Conservation (phyloP, 2,113 vertebrate species). For the Menidia beryllina region DNA sequence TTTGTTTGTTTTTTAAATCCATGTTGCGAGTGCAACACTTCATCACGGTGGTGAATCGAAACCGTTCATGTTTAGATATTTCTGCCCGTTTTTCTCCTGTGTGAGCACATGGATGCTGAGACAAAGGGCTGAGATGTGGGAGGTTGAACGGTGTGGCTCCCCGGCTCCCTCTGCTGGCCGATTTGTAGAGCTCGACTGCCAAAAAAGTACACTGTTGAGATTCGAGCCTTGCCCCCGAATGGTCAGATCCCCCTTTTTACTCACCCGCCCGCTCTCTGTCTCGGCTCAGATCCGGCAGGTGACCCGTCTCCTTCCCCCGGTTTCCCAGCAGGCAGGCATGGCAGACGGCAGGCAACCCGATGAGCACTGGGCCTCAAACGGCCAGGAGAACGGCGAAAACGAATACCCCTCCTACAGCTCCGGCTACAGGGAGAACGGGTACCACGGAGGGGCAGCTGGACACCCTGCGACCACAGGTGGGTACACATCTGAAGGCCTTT, state of each 20-base stretch:
- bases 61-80: background rate
- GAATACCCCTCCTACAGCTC: slow-evolving; percentile 73
- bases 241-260: background rate
- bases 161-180: slow-evolving; percentile 57
- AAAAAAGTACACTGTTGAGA: background rate
- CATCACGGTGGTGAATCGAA: background rate
- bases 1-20: too few relatives aligned
- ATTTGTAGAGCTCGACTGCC: background rate
- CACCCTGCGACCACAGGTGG: slow-evolving; percentile 67
- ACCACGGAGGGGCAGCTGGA: slow-evolving; percentile 59
- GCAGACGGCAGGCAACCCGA: slow-evolving; percentile 77
- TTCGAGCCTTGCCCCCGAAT: background rate
- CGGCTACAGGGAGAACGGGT: slow-evolving; percentile 73
- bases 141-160: background rate
- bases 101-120: slow-evolving; percentile 44
- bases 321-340: slow-evolving; percentile 71
- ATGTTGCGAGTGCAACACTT: too few relatives aligned
- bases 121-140: slow-evolving; percentile 51
- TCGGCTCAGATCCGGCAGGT: slow-evolving; percentile 32
- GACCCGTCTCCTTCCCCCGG: slow-evolving; percentile 41
- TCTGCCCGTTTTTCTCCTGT: background rate
- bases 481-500: background rate
- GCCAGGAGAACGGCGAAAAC: slow-evolving; percentile 75
- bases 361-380: slow-evolving; percentile 73
- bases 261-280: background rate